Evolutionary conservation across 2,113 vertebrate species (phyloP).

Genomic region (Forbesichthys papilliferus): DNA sequence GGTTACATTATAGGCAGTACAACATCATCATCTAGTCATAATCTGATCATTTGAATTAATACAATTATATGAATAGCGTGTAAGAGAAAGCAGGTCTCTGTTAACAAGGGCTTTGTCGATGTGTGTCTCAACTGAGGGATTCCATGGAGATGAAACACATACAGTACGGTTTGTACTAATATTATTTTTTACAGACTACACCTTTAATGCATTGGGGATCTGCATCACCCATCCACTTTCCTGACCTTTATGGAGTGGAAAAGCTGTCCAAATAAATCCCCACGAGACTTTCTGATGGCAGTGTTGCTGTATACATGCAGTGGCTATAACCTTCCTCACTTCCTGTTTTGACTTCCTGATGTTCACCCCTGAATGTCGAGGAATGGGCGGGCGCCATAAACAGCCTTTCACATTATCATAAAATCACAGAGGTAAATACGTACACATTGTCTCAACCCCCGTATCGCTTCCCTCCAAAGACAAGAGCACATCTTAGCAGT

Average conservation of each 20-base stretch:
- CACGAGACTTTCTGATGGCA: constrained; percentile 1
- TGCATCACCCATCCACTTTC: neutral
- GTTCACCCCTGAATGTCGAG: constrained; percentile 41
- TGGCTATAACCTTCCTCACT: constrained; percentile 24
- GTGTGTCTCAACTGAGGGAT: too few species aligned
- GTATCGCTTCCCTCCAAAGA: constrained; percentile 56
- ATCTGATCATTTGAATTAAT: too few species aligned
- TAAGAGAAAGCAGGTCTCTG: too few species aligned
- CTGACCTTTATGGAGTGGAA: neutral
- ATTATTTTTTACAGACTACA: too few species aligned
- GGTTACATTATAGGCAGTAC: too few species aligned
- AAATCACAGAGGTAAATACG: constrained; percentile 67
- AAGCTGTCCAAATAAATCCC: neutral
- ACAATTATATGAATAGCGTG: too few species aligned
- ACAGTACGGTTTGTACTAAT: too few species aligned
- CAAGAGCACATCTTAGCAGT: constrained; percentile 73
- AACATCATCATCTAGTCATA: too few species aligned
- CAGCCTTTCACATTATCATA: constrained; percentile 56
- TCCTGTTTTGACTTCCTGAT: constrained; percentile 57
- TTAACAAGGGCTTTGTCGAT: too few species aligned
- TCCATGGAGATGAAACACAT: too few species aligned
- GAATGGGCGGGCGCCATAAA: constrained; percentile 57
- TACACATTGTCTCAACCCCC: constrained; percentile 51
- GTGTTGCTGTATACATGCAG: neutral
- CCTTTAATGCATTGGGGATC: constrained; percentile 1